phyloP scores from a whole-genome alignment of 2,888 invertebrate species.

The Melanchra persicariae region DNA sequence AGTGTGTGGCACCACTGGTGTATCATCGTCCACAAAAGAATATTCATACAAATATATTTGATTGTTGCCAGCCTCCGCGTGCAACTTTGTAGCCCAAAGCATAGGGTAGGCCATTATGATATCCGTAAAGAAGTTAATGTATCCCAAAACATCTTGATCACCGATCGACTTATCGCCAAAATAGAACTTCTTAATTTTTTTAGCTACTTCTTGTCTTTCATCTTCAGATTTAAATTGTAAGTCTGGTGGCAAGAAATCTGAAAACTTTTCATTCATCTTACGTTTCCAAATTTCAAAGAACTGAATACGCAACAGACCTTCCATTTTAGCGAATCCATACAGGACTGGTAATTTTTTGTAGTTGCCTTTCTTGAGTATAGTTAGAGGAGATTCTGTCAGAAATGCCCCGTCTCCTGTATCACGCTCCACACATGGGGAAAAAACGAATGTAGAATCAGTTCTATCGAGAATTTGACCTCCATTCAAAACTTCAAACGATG shows the following conservation, averaged over 20 bases:
- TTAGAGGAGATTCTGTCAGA: constrained; percentile 71
- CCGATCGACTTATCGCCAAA: constrained; percentile 22
- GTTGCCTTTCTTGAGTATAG: constrained; percentile 68
- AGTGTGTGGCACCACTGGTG: constrained; percentile 46
- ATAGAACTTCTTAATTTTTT: constrained; percentile 14
- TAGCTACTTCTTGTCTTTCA: constrained; percentile 22
- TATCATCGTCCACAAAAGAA: constrained; percentile 70
- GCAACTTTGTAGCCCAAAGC: constrained; percentile 68
- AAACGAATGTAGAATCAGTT: constrained; percentile 53
- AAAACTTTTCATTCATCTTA: too few species aligned
- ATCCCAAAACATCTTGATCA: constrained; percentile 3
- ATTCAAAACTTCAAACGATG: constrained; percentile 67
- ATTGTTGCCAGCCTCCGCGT: constrained; percentile 67
- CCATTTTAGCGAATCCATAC: too few species aligned
- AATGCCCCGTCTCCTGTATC: constrained; percentile 63
- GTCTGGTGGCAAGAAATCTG: too few species aligned
- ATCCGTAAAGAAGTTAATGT: constrained; percentile 74
- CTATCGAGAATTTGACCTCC: constrained; percentile 52
- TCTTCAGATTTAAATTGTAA: too few species aligned
- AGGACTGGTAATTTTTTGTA: too few species aligned
- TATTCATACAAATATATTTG: constrained; percentile 71
- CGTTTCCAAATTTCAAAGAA: too few species aligned
- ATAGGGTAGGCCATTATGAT: constrained; percentile 69
- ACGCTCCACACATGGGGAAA: constrained; percentile 50
- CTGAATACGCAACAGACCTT: too few species aligned